Conservation (phyloP, 2,888 invertebrate genomes). For the Tetragonula carbonaria region DNA sequence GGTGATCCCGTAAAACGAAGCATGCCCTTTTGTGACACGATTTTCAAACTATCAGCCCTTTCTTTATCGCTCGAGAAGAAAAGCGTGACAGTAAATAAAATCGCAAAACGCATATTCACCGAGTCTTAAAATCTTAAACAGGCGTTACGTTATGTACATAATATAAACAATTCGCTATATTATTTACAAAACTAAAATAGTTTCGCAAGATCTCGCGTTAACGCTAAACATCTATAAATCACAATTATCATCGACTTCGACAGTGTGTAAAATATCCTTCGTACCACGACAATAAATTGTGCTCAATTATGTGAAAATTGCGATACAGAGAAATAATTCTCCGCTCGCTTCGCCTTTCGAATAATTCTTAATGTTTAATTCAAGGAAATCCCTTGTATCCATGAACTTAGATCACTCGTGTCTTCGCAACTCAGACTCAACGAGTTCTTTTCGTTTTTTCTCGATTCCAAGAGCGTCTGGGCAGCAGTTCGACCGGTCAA, state of each 20-base stretch:
- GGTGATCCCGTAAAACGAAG: constrained; percentile 46
- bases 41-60: constrained; percentile 21
- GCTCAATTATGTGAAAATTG: constrained; percentile 49
- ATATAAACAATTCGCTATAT: constrained; percentile 57
- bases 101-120: constrained; percentile 34
- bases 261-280: constrained; percentile 43
- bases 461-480: constrained; percentile 87
- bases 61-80: constrained; percentile 1
- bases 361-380: constrained; percentile 83
- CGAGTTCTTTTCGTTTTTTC: constrained; percentile 87
- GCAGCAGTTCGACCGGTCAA: constrained; percentile 94
- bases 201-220: constrained; percentile 34
- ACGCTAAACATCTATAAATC: constrained; percentile 59
- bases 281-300: constrained; percentile 48
- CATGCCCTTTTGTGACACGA: constrained; percentile 22
- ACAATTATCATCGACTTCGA: constrained; percentile 42
- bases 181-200: constrained; percentile 69
- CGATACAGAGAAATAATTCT: constrained; percentile 22
- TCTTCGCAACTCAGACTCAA: constrained; percentile 90
- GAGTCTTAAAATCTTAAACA: constrained; percentile 55
- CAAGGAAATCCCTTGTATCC: constrained; percentile 94
- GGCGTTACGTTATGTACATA: constrained; percentile 67
- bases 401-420: constrained; percentile 92
- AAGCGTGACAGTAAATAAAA: constrained; percentile 22
- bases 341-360: background rate